Conservation (phyloP, 2,113 vertebrate genomes). For the Tor tambroides region DNA sequence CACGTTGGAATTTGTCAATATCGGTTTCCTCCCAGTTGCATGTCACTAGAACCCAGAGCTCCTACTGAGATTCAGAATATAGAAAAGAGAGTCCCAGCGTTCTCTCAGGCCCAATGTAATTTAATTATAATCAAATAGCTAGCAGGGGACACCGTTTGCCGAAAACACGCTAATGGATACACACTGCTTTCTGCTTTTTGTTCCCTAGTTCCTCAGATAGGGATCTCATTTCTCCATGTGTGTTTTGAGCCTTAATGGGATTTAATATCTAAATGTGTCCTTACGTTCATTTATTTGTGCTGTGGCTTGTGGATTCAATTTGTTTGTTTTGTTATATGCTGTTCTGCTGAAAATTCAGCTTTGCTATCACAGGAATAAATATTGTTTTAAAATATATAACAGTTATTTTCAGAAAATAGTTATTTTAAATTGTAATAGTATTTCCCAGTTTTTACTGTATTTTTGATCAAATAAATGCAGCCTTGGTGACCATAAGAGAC, state of each 20-base stretch:
- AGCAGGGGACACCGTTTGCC: slow-evolving; percentile 76
- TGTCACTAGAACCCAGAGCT: slow-evolving; percentile 58
- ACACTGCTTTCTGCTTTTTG: slow-evolving; percentile 69
- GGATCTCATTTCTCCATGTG: slow-evolving; percentile 49
- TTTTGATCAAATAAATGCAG: too few relatives aligned
- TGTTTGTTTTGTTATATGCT: not conserved
- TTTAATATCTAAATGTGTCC: not conserved
- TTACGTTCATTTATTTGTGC: not conserved
- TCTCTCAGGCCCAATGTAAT: slow-evolving; percentile 77
- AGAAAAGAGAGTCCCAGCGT: slow-evolving; percentile 67
- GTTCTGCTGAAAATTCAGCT: not conserved
- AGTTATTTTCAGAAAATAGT: too few relatives aligned
- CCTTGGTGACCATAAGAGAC: too few relatives aligned
- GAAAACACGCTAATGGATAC: slow-evolving; percentile 75
- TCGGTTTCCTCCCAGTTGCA: slow-evolving; percentile 54
- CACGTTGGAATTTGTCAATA: slow-evolving; percentile 70
- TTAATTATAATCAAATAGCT: slow-evolving; percentile 88
- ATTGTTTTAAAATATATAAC: not conserved
- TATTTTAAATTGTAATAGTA: not conserved
- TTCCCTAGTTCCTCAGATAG: slow-evolving; percentile 61
- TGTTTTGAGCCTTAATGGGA: slow-evolving; percentile 5
- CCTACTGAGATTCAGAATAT: slow-evolving; percentile 64
- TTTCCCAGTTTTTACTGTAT: not conserved
- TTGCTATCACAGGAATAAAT: not conserved
- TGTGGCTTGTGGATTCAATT: not conserved